phyloP scores from a whole-genome alignment of 2,888 invertebrate genomes.

The Stenchaetothrips biformis region DNA sequence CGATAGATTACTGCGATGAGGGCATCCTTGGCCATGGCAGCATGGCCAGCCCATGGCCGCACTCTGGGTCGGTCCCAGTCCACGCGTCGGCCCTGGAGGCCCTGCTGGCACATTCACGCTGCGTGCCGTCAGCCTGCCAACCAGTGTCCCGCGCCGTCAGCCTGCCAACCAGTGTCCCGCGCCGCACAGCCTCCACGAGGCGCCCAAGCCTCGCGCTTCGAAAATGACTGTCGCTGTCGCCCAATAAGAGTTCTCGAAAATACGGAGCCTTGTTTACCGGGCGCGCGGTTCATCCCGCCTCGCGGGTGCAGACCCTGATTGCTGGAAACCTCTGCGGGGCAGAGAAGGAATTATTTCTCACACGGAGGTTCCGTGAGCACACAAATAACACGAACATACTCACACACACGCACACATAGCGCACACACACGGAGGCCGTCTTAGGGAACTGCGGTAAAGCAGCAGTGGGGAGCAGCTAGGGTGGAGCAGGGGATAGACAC shows the following conservation, averaged over 20 bases:
- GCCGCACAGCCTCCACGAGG: too few relatives aligned
- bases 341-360: not conserved
- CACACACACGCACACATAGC: not conserved
- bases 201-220: too few relatives aligned
- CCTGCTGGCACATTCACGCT: not conserved
- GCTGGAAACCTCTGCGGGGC: not conserved
- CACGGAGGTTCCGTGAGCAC: not conserved
- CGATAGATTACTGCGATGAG: constrained; percentile 21
- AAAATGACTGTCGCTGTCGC: too few relatives aligned
- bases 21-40: too few relatives aligned
- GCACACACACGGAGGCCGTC: not conserved
- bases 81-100: not conserved
- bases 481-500: not conserved
- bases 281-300: too few relatives aligned
- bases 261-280: too few relatives aligned
- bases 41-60: not conserved
- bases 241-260: too few relatives aligned
- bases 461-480: not conserved
- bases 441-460: too few relatives aligned
- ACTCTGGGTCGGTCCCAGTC: not conserved
- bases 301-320: not conserved
- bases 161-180: too few relatives aligned
- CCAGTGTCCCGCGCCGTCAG: too few relatives aligned
- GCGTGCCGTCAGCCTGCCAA: too few relatives aligned
- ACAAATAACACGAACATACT: not conserved